Base-by-base conservation (phyloP, 2,888 invertebrate genomes). In the Hirtodrosophila alboralis region DNA sequence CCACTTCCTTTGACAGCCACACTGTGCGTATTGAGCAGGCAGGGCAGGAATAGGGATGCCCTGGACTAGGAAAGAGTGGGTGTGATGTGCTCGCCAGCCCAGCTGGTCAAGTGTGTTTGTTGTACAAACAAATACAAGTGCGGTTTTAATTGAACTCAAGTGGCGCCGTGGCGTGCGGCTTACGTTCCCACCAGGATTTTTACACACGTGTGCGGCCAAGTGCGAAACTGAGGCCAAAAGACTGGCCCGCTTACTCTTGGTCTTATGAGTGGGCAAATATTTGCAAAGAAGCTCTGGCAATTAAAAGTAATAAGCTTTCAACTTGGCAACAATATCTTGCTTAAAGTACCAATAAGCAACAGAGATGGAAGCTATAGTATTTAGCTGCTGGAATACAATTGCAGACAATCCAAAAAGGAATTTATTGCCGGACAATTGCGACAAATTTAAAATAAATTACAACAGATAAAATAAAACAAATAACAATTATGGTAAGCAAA, bases 71-170 rank as follows among this genome's bases (percentile, higher is more conserved):
- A 43, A 36, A 36, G 56, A 34, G 36, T 36, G 34, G 38, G 12
- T 52, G 43, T 37, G 49, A 53, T 43, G 34, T 49, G 57, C 48
- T 31, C 52, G 51, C 51, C 36, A 49, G 64, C 56, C 64, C 61
- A 47, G 58, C 53, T 65, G 71, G 56, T 48, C 65, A 71, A 61
- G 57, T 64, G 83, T 83, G 73, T 75, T 87, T 87, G 87, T 69
- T 75, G 52, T 58, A 45, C 73, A 86, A 85, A 86, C 86, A 87
- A 87, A 64, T 79, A 78, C 80, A 63, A 81, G 86, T 83, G 80
- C 69, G 86, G 80, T 85, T 81, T 80, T 85, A 83, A 81, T 87
- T 85, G 81, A 81, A 86, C 87, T 84, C 66, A 87, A 81, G 75
- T 87, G 86, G 56, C 59, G 47, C 48, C 10, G 14, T 38, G 28